Evolutionary conservation across 2,113 vertebrate species (phyloP).

Genomic region (Ageneiosus marmoratus): DNA sequence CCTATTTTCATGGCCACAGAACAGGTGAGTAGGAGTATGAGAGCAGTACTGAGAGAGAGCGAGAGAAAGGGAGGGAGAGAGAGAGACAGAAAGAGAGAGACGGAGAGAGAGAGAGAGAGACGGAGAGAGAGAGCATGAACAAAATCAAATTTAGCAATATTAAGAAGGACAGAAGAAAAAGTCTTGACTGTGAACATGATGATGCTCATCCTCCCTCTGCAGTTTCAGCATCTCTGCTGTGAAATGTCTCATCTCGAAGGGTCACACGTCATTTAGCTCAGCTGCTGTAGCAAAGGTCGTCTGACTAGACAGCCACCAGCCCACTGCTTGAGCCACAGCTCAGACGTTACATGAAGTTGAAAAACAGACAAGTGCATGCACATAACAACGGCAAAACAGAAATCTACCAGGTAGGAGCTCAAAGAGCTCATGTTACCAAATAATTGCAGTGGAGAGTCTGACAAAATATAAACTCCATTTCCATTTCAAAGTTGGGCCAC

Average conservation of each 20-base stretch:
- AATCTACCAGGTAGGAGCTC: not conserved
- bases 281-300: constrained; percentile 6
- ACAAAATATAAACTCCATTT: not conserved
- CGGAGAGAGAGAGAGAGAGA: not conserved
- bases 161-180: not conserved
- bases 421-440: not conserved
- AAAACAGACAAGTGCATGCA: not conserved
- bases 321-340: not conserved
- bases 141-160: not conserved
- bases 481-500: no score
- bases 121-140: not conserved
- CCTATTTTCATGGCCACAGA: constrained; percentile 67
- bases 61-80: constrained; percentile 6
- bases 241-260: constrained; percentile 33
- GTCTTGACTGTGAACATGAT: constrained; percentile 56
- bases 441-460: not conserved
- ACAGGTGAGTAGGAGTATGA: constrained; percentile 33
- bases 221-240: constrained; percentile 50
- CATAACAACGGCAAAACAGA: not conserved
- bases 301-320: constrained; percentile 12
- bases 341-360: constrained; percentile 25
- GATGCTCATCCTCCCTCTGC: constrained; percentile 46
- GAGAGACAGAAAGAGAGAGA: not conserved
- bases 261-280: constrained; percentile 40
- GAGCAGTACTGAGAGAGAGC: constrained; percentile 4